Percentiles rank a stretch among this genome's conserved stretches.
These are phyloP conservation scores for Athene cunicularia DNA, from an alignment of 2,113 vertebrate genomes.

Conservation along the genomic window DNA sequence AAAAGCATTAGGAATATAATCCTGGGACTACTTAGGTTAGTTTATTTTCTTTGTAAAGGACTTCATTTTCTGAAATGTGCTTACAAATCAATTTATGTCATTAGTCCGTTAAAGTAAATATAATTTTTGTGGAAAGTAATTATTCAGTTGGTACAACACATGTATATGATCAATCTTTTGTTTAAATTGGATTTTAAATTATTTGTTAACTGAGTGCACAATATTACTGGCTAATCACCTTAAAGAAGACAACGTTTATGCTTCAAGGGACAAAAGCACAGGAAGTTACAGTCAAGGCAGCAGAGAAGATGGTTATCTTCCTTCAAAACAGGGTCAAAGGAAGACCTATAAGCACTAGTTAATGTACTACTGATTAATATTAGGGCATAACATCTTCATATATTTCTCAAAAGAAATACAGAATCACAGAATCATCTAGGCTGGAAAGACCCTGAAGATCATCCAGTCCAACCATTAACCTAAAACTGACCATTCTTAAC, in stretches of 20 bases:
- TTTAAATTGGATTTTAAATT: background rate
- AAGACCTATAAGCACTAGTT: background rate
- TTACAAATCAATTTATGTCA: background rate
- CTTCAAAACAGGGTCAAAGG: background rate
- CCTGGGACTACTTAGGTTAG: rapidly evolving
- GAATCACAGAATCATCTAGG: too few relatives aligned
- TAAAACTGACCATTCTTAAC: too few relatives aligned
- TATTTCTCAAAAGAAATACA: background rate
- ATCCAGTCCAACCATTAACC: too few relatives aligned
- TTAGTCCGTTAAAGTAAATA: background rate
- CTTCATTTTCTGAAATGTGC: background rate
- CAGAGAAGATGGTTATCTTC: background rate
- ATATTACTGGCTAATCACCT: background rate
- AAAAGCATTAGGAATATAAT: background rate
- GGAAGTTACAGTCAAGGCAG: background rate
- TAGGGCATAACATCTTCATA: background rate
- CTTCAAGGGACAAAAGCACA: background rate
- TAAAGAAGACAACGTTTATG: background rate
- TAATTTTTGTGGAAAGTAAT: background rate
- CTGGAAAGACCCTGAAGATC: too few relatives aligned
- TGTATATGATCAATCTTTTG: background rate
- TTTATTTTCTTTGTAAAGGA: background rate
- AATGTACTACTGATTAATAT: background rate
- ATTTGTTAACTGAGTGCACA: background rate
- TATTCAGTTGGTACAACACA: background rate